Evolutionary conservation across 2,113 vertebrate genomes (phyloP), one percentile per base, ranked within the genome.

Genomic region (Tamias sibiricus): DNA sequence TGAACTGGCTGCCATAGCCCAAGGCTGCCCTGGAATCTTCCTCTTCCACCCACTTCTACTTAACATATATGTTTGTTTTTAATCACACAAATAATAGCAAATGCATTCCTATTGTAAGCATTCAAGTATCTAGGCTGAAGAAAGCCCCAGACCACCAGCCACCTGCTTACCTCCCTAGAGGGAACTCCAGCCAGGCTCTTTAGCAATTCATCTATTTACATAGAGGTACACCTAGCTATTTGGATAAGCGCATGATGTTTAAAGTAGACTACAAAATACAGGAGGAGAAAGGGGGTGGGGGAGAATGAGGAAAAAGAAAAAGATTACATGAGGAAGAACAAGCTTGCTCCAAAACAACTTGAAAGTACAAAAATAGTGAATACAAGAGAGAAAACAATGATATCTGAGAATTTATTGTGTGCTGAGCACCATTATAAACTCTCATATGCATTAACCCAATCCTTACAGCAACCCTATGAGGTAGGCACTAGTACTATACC

Each of bases 31-130:
- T 81, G 68, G 42, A 95, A 91, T 42, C 47, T 49, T 86, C 62
- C 40, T 95, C 68, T 22, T 77, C 42, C 69, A 93, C 10, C 26
- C 47, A 83, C 75, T 26, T 96, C 54, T 22, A 79, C 44, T 89
- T 93, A 79, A 91, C 47, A 83, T 77, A 86, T 57, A 84, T 40
- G 91, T 91, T 96, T 96, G 52, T 49, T 75, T 97, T 93, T 82
- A 96, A 82, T 54, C 90, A 71, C n/a, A 94, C 32, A 86, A 28
- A 28, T 77, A 91, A 84, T 52, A 47, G 32, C 62, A 93, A 90
- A 57, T 91, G 7, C 66, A 92, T 97, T 94, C 47, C 54, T 71
- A 72, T 35, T 93, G 44, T 77, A 89, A 91, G 79, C 19, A 89
- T 95, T 81, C 87, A 93, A 69, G 93, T 22, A 28, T n/a, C 40